phyloP scores from a whole-genome alignment of 2,113 vertebrate species.

The Hylia prasina region DNA sequence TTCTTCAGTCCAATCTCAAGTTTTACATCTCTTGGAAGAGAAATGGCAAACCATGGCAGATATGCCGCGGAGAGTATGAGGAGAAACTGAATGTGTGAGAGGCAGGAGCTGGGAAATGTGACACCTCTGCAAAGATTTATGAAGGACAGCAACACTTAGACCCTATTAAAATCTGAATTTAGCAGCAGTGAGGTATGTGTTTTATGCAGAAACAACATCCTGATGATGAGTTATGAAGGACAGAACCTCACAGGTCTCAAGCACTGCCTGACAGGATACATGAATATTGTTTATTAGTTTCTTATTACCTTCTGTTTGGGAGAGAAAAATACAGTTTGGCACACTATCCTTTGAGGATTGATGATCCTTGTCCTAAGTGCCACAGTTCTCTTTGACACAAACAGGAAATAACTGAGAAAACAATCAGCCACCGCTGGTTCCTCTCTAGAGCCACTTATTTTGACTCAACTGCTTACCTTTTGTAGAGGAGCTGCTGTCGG shows the following conservation, averaged over 20 bases:
- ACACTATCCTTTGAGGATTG: background rate
- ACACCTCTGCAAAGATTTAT: constrained; percentile 27
- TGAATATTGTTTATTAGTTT: constrained; percentile 56
- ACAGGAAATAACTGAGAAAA: constrained; percentile 23
- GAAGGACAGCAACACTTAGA: constrained; percentile 40
- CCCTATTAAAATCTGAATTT: constrained; percentile 49
- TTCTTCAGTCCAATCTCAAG: background rate
- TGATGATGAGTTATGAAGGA: constrained; percentile 53
- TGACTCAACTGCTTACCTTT: constrained; percentile 74
- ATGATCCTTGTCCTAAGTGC: background rate
- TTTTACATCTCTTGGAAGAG: background rate
- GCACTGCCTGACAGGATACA: constrained; percentile 30
- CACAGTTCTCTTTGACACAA: constrained; percentile 13
- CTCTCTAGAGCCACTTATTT: background rate
- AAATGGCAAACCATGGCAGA: background rate
- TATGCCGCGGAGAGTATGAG: background rate
- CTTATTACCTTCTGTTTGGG: constrained; percentile 41
- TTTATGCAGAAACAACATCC: constrained; percentile 29
- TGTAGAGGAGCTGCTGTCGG: constrained; percentile 88
- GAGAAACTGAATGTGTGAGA: background rate
- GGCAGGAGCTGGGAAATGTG: background rate
- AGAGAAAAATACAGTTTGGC: constrained; percentile 29
- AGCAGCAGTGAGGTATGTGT: constrained; percentile 14
- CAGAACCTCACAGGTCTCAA: constrained; percentile 40
- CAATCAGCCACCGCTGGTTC: background rate